phyloP scores from a whole-genome alignment of 2,888 invertebrate species.

The Lasioglossum oenotherae region DNA sequence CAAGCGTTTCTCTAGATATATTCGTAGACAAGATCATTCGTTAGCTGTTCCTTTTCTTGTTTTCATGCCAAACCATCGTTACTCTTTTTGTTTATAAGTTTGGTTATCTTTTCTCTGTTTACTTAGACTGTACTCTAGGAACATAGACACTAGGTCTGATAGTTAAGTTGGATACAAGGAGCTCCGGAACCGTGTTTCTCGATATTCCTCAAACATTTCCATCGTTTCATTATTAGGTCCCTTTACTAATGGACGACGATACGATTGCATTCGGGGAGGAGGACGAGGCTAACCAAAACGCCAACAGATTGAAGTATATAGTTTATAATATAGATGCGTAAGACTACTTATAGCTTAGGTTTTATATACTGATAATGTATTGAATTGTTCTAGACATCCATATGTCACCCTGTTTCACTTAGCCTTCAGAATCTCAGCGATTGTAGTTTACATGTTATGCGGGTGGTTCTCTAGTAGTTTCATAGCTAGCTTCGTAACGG shows the following conservation, averaged over 20 bases:
- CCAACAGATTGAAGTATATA: slow-evolving; percentile 83
- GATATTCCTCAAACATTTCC: slow-evolving; percentile 3
- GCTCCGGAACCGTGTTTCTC: background rate
- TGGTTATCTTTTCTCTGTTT: background rate
- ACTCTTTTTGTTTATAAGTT: background rate
- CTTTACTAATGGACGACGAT: slow-evolving; percentile 92
- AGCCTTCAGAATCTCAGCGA: slow-evolving; percentile 92
- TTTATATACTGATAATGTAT: slow-evolving; percentile 10
- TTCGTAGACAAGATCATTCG: background rate
- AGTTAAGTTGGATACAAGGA: background rate
- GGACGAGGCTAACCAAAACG: slow-evolving; percentile 86
- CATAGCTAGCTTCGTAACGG: slow-evolving; percentile 97
- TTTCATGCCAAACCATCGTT: background rate
- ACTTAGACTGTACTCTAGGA: background rate
- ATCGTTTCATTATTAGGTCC: slow-evolving; percentile 89
- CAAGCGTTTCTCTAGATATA: background rate
- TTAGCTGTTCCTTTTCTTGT: background rate
- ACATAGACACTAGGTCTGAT: background rate
- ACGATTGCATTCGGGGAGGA: slow-evolving; percentile 95
- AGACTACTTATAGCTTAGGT: slow-evolving; percentile 1
- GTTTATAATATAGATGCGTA: slow-evolving; percentile 15
- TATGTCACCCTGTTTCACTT: slow-evolving; percentile 97
- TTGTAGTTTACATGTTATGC: slow-evolving; percentile 95
- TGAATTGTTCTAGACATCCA: slow-evolving; percentile 90
- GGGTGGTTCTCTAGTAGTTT: slow-evolving; percentile 96